A percentile compares a stretch with the other conserved stretches of the same genome.
These are phyloP conservation scores for Cerceris ruficornis DNA, from an alignment of 2,888 invertebrate genomes.

Conservation along the genomic window DNA sequence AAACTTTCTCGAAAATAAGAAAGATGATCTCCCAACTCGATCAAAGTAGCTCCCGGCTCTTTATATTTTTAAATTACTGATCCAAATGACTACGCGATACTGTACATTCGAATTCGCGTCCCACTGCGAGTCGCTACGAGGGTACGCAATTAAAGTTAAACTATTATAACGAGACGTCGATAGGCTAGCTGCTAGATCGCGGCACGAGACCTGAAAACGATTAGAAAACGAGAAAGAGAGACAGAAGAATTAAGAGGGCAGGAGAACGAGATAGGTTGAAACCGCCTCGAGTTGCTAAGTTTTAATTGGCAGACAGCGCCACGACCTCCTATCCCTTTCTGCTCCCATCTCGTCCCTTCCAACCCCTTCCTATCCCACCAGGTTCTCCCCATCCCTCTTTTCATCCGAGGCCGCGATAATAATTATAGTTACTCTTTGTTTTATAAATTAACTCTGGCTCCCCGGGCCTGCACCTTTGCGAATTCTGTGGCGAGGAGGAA, in stretches of 20 bases:
- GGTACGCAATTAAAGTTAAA: slow-evolving; percentile 63
- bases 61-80: background rate
- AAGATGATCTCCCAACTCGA: too few species aligned
- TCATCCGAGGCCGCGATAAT: slow-evolving; percentile 55
- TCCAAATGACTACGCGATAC: background rate
- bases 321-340: slow-evolving; percentile 44
- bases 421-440: slow-evolving; percentile 74
- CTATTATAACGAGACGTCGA: slow-evolving; percentile 63
- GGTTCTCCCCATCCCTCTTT: slow-evolving; percentile 30
- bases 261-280: slow-evolving; percentile 38
- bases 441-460: slow-evolving; percentile 70
- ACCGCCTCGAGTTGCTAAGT: slow-evolving; percentile 66
- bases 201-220: slow-evolving; percentile 45
- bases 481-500: slow-evolving; percentile 38
- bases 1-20: too few species aligned
- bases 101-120: slow-evolving; percentile 26
- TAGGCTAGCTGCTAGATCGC: slow-evolving; percentile 52
- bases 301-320: slow-evolving; percentile 71
- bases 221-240: slow-evolving; percentile 52
- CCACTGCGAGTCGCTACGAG: slow-evolving; percentile 22
- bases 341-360: slow-evolving; percentile 27
- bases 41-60: too few species aligned
- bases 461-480: slow-evolving; percentile 37
- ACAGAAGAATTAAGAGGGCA: background rate
- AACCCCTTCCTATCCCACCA: slow-evolving; percentile 23